These are phyloP conservation scores for Arctia plantaginis DNA, from an alignment of 2,888 invertebrate species.

Conservation along the genomic window DNA sequence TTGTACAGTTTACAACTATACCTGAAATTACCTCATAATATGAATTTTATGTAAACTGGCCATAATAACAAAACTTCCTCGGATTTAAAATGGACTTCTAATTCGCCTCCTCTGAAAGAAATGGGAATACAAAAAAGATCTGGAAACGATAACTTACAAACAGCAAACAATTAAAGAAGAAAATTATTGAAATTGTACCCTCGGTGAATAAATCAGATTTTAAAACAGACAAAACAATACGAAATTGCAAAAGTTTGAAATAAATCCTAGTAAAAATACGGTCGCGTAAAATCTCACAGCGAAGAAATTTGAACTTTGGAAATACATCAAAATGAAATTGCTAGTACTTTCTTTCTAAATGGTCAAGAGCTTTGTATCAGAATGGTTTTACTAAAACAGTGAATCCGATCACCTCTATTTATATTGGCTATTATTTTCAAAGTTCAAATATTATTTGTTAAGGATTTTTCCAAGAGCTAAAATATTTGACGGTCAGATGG, in stretches of 20 bases:
- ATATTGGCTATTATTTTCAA: constrained; percentile 10
- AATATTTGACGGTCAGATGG: too few species aligned
- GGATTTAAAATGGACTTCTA: not conserved
- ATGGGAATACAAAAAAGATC: not conserved
- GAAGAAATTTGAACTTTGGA: constrained; percentile 41
- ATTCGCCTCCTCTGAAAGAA: not conserved
- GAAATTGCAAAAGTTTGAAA: constrained; percentile 63
- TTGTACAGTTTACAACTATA: too few species aligned
- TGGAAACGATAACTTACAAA: not conserved
- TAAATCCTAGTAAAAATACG: constrained; percentile 51
- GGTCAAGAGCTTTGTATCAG: constrained; percentile 26
- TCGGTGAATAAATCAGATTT: constrained; percentile 41
- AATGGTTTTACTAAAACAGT: constrained; percentile 23
- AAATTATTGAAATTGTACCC: constrained; percentile 12
- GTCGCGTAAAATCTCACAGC: constrained; percentile 42
- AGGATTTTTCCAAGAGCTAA: not conserved
- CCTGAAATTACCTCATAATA: too few species aligned
- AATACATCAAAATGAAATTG: constrained; percentile 53
- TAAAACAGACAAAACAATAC: constrained; percentile 54
- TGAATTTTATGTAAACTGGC: too few species aligned
- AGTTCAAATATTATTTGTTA: not conserved
- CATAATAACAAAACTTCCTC: not conserved
- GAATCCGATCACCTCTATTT: constrained; percentile 30
- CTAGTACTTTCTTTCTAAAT: constrained; percentile 19
- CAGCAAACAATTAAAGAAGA: constrained; percentile 27